phyloP scores from a whole-genome alignment of 2,113 vertebrate species.

The Danionella cerebrum region DNA sequence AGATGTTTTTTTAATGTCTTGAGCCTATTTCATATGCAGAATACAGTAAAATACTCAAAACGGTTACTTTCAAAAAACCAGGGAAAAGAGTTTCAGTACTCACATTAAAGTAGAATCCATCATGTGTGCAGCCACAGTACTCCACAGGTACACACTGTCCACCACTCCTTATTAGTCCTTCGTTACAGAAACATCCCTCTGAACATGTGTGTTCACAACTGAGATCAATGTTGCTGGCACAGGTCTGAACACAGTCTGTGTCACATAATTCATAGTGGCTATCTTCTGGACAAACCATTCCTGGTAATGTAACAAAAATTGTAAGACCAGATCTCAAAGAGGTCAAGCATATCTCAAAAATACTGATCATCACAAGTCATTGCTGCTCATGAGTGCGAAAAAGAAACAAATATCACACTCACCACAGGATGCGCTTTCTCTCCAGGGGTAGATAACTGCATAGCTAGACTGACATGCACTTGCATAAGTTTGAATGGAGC shows the following conservation, averaged over 20 bases:
- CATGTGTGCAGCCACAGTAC: slow-evolving; percentile 60
- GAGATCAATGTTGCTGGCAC: slow-evolving; percentile 36
- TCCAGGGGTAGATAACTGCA: slow-evolving; percentile 49
- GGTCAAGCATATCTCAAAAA: too few relatives aligned
- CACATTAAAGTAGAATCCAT: slow-evolving; percentile 53
- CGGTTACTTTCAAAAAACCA: too few relatives aligned
- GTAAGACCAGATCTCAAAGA: too few relatives aligned
- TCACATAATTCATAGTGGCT: slow-evolving; percentile 58
- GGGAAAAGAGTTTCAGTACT: too few relatives aligned
- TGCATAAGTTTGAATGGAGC: slow-evolving; percentile 46
- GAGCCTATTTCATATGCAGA: too few relatives aligned
- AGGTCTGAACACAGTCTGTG: slow-evolving; percentile 49
- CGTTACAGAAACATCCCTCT: slow-evolving; percentile 60
- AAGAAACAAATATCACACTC: slow-evolving; percentile 29
- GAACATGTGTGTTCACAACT: slow-evolving; percentile 46
- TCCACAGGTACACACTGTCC: slow-evolving; percentile 54
- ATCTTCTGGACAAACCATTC: slow-evolving; percentile 46
- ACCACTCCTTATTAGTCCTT: slow-evolving; percentile 55
- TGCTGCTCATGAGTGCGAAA: too few relatives aligned
- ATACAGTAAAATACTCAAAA: slow-evolving; percentile 6
- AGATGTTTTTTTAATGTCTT: neutral
- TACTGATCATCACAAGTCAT: too few relatives aligned
- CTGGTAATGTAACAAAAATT: neutral
- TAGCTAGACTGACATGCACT: slow-evolving; percentile 53
- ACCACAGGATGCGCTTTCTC: slow-evolving; percentile 52